Conservation (phyloP, 2,113 vertebrate species). For the Proterorhinus semilunaris region DNA sequence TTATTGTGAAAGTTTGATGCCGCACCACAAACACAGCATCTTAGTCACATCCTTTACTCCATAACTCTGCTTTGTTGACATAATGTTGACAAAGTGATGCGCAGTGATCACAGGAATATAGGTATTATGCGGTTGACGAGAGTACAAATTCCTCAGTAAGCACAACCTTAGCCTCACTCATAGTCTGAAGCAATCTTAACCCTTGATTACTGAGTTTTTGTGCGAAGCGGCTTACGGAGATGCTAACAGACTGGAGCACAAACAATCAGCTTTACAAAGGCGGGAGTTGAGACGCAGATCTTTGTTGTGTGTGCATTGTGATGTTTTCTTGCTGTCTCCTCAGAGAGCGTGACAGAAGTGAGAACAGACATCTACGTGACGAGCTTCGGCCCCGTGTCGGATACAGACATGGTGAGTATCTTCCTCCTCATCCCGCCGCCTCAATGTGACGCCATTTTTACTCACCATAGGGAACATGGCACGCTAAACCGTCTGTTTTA, state of each 20-base stretch:
- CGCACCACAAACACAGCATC: neutral
- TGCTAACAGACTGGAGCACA: slow-evolving; percentile 41
- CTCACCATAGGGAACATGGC: neutral
- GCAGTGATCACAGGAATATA: slow-evolving; percentile 19
- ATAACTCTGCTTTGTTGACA: slow-evolving; percentile 7
- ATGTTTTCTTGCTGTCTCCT: slow-evolving; percentile 26
- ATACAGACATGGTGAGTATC: slow-evolving; percentile 94
- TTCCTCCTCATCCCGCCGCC: slow-evolving; percentile 2
- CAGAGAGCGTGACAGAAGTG: slow-evolving; percentile 96
- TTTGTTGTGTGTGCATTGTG: slow-evolving; percentile 9
- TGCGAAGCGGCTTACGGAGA: slow-evolving; percentile 41
- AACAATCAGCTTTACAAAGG: slow-evolving; percentile 44
- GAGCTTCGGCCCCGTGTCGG: slow-evolving; percentile 95
- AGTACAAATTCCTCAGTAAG: slow-evolving; percentile 8
- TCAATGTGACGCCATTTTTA: neutral
- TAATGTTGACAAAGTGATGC: slow-evolving; percentile 19
- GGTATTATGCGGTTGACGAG: slow-evolving; percentile 10
- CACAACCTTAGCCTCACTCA: slow-evolving; percentile 4
- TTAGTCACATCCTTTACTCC: slow-evolving; percentile 13
- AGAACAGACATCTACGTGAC: slow-evolving; percentile 98
- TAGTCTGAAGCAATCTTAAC: slow-evolving; percentile 21
- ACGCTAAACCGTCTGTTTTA: too few relatives aligned
- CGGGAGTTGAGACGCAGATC: slow-evolving; percentile 10
- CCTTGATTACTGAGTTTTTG: slow-evolving; percentile 24
- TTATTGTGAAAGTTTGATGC: neutral